A percentile compares a stretch with the other conserved stretches of the same genome.
These are phyloP conservation scores for Euschistus heros DNA, from an alignment of 1,140 invertebrate species.

Conservation along the genomic window DNA sequence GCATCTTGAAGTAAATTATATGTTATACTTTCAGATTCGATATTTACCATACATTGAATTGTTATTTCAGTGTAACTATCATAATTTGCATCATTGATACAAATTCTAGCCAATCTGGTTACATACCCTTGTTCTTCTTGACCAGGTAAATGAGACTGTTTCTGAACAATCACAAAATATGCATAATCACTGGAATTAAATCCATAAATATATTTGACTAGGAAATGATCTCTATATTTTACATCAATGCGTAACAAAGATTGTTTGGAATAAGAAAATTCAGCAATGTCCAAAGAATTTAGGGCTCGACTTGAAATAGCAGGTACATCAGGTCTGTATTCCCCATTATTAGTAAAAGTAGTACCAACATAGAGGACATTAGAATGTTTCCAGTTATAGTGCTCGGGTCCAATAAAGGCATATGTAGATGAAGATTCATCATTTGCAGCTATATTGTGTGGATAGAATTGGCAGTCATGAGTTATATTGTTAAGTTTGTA, in stretches of 20 bases:
- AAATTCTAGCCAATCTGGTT: conserved; percentile 78
- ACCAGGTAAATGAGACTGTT: conserved; percentile 74
- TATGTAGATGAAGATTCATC: conserved; percentile 83
- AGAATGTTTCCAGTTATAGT: conserved; percentile 58
- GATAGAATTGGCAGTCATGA: conserved; percentile 57
- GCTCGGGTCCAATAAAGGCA: conserved; percentile 87
- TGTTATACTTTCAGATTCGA: conserved; percentile 41
- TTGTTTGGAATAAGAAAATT: conserved; percentile 76
- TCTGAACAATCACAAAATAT: conserved; percentile 92
- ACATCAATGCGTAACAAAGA: conserved; percentile 84
- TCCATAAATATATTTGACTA: conserved; percentile 90
- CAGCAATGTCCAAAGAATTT: conserved; percentile 63
- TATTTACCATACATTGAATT: conserved; percentile 62
- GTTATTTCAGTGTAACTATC: conserved; percentile 93
- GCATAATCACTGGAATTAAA: conserved; percentile 90
- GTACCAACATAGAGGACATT: conserved; percentile 89
- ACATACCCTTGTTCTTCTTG: conserved; percentile 83
- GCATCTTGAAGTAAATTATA: conserved; percentile 90
- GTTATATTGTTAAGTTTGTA: conserved; percentile 76
- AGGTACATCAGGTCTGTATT: conserved; percentile 87
- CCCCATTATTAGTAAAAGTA: conserved; percentile 84
- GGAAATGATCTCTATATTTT: conserved; percentile 86
- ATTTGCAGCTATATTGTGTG: conserved; percentile 76
- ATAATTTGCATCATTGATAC: conserved; percentile 87
- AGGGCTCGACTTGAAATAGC: conserved; percentile 80